Evolutionary conservation across 2,113 vertebrate genomes (phyloP).

Genomic region (Balaenoptera acutorostrata): DNA sequence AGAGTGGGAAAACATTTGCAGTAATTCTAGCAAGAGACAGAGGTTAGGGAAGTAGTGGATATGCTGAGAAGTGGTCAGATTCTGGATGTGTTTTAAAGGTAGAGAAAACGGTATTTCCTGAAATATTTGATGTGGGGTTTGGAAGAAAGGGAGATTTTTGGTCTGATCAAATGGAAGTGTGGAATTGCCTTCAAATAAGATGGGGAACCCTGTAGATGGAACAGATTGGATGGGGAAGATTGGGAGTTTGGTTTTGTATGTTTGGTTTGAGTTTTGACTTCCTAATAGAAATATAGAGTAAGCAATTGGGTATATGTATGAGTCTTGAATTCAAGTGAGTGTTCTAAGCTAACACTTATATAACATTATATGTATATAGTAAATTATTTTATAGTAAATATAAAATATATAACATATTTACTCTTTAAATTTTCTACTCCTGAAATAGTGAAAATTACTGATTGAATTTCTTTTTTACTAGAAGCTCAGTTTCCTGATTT

Average conservation of each 20-base stretch:
- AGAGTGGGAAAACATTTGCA: neutral
- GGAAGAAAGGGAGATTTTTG: neutral
- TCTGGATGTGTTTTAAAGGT: slow-evolving; percentile 9
- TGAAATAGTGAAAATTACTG: slow-evolving; percentile 17
- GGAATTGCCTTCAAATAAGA: neutral
- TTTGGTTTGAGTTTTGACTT: neutral
- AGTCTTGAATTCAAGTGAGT: neutral
- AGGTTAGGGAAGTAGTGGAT: neutral
- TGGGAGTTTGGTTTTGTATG: neutral
- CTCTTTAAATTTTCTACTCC: neutral
- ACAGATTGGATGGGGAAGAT: neutral
- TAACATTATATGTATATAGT: neutral
- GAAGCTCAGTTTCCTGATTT: neutral
- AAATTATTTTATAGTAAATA: slow-evolving; percentile 1
- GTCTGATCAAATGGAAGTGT: neutral
- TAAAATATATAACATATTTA: neutral
- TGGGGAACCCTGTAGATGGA: neutral
- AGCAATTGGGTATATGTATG: neutral
- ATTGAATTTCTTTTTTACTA: slow-evolving; percentile 28
- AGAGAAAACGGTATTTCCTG: neutral
- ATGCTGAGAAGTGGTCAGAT: neutral
- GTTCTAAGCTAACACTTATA: neutral
- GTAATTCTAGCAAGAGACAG: neutral
- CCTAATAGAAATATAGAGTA: neutral
- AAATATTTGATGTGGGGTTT: neutral